These are phyloP conservation scores for Spheniscus humboldti DNA, from an alignment of 2,797 vertebrate genomes.

Conservation along the genomic window DNA sequence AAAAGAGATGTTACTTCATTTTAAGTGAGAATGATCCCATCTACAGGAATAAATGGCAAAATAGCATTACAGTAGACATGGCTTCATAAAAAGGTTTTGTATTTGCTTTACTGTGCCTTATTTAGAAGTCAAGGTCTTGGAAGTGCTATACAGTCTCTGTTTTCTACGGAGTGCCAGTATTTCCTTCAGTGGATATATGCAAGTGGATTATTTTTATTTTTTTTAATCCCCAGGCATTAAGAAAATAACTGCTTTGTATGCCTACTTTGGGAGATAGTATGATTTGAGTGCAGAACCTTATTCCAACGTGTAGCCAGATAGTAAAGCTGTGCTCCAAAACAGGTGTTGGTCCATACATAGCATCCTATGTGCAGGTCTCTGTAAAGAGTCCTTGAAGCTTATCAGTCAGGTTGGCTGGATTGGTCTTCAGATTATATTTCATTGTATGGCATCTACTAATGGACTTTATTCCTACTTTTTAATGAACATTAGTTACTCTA, in stretches of 20 bases:
- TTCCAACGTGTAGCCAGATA: background rate
- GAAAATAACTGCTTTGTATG: background rate
- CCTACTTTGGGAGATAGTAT: background rate
- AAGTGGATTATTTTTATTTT: background rate
- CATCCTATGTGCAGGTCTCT: background rate
- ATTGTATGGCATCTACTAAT: background rate
- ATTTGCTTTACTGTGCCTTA: background rate
- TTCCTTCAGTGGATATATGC: background rate
- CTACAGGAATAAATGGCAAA: background rate
- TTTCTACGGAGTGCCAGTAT: background rate
- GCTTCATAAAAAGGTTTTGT: background rate
- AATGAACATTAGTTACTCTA: background rate
- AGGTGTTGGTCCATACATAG: background rate
- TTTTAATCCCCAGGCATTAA: background rate
- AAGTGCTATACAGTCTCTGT: background rate
- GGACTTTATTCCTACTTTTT: background rate
- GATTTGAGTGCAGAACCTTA: background rate
- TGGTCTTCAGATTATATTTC: background rate
- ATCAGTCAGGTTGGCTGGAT: background rate
- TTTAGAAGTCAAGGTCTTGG: background rate
- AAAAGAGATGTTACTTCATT: background rate
- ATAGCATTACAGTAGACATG: background rate
- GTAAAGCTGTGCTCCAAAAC: background rate
- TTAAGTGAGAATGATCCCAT: background rate
- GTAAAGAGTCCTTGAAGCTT: background rate